These are phyloP conservation scores for Paramisgurnus dabryanus DNA, from an alignment of 2,113 vertebrate genomes.

Conservation along the genomic window DNA sequence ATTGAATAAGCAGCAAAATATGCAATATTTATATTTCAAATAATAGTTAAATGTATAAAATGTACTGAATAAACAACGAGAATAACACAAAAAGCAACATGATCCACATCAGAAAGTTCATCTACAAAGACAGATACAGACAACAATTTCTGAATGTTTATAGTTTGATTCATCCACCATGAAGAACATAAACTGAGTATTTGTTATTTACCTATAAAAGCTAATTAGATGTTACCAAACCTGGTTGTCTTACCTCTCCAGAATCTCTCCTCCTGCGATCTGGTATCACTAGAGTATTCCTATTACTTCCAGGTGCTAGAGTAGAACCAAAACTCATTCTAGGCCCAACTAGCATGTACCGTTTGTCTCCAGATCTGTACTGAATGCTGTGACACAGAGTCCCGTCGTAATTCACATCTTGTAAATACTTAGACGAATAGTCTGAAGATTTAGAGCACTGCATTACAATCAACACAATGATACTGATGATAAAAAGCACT, in stretches of 20 bases:
- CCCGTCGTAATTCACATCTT: constrained; percentile 51
- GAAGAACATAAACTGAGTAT: no score
- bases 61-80: no score
- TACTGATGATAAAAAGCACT: constrained; percentile 57
- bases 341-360: constrained; percentile 60
- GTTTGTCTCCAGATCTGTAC: constrained; percentile 63
- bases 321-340: constrained; percentile 59
- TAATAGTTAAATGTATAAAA: no score
- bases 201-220: no score
- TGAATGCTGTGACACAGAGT: constrained; percentile 61
- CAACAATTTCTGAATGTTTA: no score
- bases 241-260: constrained; percentile 46
- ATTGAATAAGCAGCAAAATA: no score
- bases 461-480: constrained; percentile 58
- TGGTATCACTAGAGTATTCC: constrained; percentile 57
- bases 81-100: no score
- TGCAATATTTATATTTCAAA: no score
- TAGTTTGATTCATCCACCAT: no score
- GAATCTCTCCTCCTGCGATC: constrained; percentile 51
- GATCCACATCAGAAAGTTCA: no score
- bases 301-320: constrained; percentile 56
- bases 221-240: no score
- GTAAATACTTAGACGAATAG: constrained; percentile 51
- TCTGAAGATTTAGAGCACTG: constrained; percentile 58
- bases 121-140: no score